Evolutionary conservation across 2,113 vertebrate genomes (phyloP), one percentile per base, ranked within the genome.

Genomic region (Sebastes fasciatus): DNA sequence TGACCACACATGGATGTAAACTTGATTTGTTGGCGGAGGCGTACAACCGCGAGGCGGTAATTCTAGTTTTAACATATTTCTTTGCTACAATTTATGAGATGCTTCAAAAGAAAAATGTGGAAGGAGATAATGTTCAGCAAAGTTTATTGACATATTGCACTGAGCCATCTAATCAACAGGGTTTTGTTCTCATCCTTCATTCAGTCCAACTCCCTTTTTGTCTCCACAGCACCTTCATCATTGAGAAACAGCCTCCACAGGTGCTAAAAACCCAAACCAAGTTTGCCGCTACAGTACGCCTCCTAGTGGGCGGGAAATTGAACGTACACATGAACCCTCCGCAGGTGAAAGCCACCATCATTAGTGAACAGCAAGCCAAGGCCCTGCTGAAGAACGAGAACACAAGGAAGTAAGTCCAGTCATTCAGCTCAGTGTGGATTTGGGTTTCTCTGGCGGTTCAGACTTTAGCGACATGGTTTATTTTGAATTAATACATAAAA

Each of bases 281-380:
- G 94, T 99, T 99, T 17, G 98, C 98, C 0, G 98, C 98, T 61
- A 99, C 98, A 0, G 97, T 99, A 88, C 96, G 98, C 82, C 96
- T 99, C 72, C 95, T 99, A 85, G 98, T 99, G 54, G 98, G 98
- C 0, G 98, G 98, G 73, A 99, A 99, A 94, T 88, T 99, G 88
- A 99, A 99, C 0, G 98, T 99, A 84, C 96, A 99, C 93, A 99
- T 99, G 98, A 99, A 99, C 91, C 98, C 98, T 0, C 98, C 98
- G 0, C 98, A 99, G 92, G 98, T 99, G 90, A 99, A 99, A 94
- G 98, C 98, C 69, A 98, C 98, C 94, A 99, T 99, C 94, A 98
- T 99, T 91, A 99, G 97, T 0, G 98, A 99, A 88, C 96, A 98
- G 91, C 96, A 96, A 92, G 98, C 97, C 93, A 98, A 98, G 91